Evolutionary conservation across 2,113 vertebrate genomes (phyloP).

Genomic region (Pedetes capensis): DNA sequence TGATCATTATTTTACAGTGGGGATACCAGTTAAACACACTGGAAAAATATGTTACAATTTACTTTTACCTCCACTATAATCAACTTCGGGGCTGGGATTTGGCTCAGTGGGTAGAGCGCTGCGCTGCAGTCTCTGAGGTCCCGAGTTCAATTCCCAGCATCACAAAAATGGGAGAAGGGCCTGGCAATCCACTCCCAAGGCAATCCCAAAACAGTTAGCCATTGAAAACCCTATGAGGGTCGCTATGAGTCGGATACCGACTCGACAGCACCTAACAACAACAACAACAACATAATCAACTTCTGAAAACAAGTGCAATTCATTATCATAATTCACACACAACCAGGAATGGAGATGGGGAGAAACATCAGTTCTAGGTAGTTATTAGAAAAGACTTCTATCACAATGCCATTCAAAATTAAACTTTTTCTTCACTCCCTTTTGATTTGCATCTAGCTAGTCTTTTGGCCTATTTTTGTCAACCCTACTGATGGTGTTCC

Average conservation of each 20-base stretch:
- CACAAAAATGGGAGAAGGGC: too few relatives aligned
- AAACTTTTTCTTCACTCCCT: neutral
- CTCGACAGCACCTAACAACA: too few relatives aligned
- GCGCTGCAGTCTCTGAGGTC: too few relatives aligned
- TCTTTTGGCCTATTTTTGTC: neutral
- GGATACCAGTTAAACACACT: neutral
- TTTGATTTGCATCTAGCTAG: neutral
- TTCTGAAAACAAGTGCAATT: neutral
- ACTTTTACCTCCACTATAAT: neutral
- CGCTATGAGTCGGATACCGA: too few relatives aligned
- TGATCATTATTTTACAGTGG: neutral
- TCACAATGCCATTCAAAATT: neutral
- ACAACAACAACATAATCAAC: too few relatives aligned
- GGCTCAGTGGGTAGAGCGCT: too few relatives aligned
- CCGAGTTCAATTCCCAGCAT: too few relatives aligned
- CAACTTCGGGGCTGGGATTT: too few relatives aligned
- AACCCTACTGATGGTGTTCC: neutral
- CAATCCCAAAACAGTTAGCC: too few relatives aligned
- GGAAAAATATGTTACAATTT: neutral
- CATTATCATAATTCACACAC: neutral
- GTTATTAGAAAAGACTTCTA: neutral
- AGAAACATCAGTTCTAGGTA: neutral
- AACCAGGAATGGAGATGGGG: neutral
- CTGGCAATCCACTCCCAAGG: too few relatives aligned
- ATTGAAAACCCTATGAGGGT: too few relatives aligned